Evolutionary conservation across 1,140 invertebrate species (phyloP).

Genomic region (Ceratina australensis): DNA sequence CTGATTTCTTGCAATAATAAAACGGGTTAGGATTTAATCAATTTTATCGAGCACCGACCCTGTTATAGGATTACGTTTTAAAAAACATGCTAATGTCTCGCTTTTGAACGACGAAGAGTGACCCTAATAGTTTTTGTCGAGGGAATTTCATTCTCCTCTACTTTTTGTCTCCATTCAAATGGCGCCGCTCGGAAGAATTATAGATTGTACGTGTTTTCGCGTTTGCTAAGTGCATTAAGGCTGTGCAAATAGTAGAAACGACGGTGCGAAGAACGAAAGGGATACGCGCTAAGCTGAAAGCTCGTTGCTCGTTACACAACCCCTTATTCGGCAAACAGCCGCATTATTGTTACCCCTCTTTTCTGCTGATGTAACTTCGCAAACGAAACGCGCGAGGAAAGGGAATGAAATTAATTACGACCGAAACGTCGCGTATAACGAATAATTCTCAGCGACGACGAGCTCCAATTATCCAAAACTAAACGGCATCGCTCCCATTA

Average conservation of each 20-base stretch:
- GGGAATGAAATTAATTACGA: no score
- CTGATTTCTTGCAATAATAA: neutral
- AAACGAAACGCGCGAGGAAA: conserved; percentile 4
- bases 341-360: conserved; percentile 22
- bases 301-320: conserved; percentile 39
- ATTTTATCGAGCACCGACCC: neutral
- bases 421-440: no score
- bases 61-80: neutral
- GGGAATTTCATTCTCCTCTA: neutral
- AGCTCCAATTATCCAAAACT: conserved; percentile 1
- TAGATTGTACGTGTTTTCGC: conserved; percentile 30
- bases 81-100: neutral
- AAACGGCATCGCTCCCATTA: conserved; percentile 4
- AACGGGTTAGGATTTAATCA: neutral
- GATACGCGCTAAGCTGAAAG: conserved; percentile 33
- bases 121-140: neutral
- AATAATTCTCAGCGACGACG: neutral
- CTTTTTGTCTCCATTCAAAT: neutral
- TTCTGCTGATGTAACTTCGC: conserved; percentile 21
- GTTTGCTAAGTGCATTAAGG: conserved; percentile 53
- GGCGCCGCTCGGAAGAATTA: conserved; percentile 2
- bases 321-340: conserved; percentile 35
- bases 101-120: neutral
- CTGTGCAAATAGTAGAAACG: conserved; percentile 50
- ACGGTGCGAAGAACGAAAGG: neutral